A percentile compares a stretch with the other conserved stretches of the same genome.
phyloP scores from a whole-genome alignment of 2,797 vertebrate genomes.

The Rallus crepitans region DNA sequence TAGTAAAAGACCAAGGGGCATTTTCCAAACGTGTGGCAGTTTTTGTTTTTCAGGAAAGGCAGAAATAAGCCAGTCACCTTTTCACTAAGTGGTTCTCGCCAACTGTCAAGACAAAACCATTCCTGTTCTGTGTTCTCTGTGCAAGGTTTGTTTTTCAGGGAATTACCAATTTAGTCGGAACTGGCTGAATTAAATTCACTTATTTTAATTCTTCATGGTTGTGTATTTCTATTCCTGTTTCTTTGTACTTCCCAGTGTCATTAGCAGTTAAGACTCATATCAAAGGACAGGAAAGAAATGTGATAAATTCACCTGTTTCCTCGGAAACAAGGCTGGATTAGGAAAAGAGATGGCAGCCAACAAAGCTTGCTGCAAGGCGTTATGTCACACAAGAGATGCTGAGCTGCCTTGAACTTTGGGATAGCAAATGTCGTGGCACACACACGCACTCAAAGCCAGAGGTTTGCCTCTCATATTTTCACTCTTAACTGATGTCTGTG shows the following conservation, averaged over 20 bases:
- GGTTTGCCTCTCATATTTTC: neutral
- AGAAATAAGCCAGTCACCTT: neutral
- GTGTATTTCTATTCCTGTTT: constrained; percentile 33
- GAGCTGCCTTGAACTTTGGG: neutral
- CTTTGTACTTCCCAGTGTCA: neutral
- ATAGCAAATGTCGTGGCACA: neutral
- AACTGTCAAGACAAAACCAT: neutral
- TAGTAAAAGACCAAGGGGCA: neutral
- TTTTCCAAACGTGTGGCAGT: neutral
- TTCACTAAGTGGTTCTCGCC: neutral
- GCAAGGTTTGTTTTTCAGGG: constrained; percentile 29
- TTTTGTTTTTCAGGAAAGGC: neutral
- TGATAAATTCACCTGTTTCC: neutral
- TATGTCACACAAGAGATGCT: neutral
- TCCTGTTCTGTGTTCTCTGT: constrained; percentile 21
- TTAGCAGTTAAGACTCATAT: neutral
- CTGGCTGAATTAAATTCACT: constrained; percentile 36
- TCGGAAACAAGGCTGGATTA: neutral
- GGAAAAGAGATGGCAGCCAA: neutral
- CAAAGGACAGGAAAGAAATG: neutral
- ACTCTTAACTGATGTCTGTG: neutral
- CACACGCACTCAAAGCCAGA: neutral
- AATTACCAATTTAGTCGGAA: neutral
- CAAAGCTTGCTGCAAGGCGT: neutral
- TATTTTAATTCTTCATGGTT: constrained; percentile 9